A percentile compares a stretch with the other conserved stretches of the same genome.
Conservation (phyloP, 2,113 vertebrate genomes). For the Sialia sialis region DNA sequence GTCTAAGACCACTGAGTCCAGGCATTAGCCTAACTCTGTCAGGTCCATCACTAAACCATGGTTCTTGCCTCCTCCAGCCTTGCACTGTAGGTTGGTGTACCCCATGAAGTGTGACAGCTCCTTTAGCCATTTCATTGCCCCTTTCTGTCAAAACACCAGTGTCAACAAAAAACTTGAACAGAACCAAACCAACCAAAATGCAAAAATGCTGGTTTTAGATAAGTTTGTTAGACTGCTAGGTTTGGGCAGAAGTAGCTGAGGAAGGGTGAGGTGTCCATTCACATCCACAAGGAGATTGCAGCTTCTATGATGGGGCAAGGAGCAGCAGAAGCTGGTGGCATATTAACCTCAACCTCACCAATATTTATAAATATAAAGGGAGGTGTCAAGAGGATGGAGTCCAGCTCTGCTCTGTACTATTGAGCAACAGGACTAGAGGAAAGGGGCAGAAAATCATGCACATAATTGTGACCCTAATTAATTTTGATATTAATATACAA, state of each 20-base stretch:
- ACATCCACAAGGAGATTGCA: not conserved
- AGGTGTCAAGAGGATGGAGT: not conserved
- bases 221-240: not conserved
- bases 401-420: not conserved
- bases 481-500: not conserved
- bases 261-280: not conserved
- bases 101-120: not conserved
- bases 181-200: not conserved
- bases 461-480: not conserved
- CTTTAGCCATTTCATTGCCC: not conserved
- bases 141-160: not conserved
- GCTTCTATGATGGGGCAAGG: not conserved
- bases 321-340: not conserved
- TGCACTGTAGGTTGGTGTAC: not conserved
- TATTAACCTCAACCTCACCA: not conserved
- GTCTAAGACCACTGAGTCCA: not conserved
- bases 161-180: not conserved
- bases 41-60: not conserved
- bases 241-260: not conserved
- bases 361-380: not conserved
- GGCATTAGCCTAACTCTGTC: not conserved
- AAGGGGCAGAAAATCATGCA: not conserved
- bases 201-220: not conserved
- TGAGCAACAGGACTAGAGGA: not conserved
- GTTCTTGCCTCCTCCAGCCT: not conserved